Conservation (phyloP, 53 echinoderm and acorn worm species). For the Patiria pectinifera region DNA sequence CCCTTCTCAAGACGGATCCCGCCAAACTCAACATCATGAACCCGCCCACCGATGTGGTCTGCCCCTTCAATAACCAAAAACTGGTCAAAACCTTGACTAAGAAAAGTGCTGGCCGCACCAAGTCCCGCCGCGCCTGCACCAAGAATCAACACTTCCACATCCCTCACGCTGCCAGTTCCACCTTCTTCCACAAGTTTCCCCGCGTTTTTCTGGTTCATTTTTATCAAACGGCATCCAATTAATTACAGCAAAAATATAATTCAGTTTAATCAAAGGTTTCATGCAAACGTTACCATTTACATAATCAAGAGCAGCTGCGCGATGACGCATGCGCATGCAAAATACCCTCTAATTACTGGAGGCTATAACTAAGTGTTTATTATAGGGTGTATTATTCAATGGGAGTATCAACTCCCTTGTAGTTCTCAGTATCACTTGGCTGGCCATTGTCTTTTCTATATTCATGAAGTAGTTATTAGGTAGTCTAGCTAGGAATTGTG, state of each 20-base stretch:
- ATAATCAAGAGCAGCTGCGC: not conserved
- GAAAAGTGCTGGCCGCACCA: conserved; percentile 53
- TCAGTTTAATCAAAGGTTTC: not conserved
- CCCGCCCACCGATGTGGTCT: conserved; percentile 55
- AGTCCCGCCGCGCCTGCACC: conserved; percentile 74
- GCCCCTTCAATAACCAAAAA: conserved; percentile 61
- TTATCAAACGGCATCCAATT: not conserved
- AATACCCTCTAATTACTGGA: not conserved
- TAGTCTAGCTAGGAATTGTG: conserved; percentile 6
- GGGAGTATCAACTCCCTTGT: conserved; percentile 57
- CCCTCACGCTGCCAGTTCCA: not conserved
- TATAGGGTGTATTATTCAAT: conserved; percentile 12
- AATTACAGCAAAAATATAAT: not conserved
- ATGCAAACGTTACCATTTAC: not conserved
- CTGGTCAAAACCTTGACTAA: conserved; percentile 39
- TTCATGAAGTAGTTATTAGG: conserved; percentile 22
- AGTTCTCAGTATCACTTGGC: conserved; percentile 49
- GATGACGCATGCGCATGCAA: not conserved
- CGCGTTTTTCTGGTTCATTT: conserved; percentile 10
- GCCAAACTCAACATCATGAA: conserved; percentile 60
- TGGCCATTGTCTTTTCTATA: conserved; percentile 40
- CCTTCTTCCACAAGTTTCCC: conserved; percentile 51
- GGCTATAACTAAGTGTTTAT: conserved; percentile 35
- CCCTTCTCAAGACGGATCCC: conserved; percentile 46
- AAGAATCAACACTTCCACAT: conserved; percentile 59